Evolutionary conservation across 2,888 invertebrate genomes (phyloP).

Genomic region (Amblyjoppa fuscipennis): DNA sequence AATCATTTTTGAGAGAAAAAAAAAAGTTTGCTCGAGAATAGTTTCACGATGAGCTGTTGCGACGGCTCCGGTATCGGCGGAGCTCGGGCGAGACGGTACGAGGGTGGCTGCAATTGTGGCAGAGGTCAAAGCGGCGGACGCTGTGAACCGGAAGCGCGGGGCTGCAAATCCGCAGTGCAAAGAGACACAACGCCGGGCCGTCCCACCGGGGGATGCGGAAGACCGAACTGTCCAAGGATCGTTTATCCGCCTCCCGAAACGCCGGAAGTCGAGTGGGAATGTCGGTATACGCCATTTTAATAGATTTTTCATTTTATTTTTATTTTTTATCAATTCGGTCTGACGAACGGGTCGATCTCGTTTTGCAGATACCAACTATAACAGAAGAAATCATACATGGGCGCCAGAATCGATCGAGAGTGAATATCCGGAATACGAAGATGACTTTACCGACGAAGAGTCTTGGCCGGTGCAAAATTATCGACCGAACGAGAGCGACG

Average conservation of each 20-base stretch:
- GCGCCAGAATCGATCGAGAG: not conserved
- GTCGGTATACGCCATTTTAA: constrained; percentile 3
- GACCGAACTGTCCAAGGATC: constrained; percentile 33
- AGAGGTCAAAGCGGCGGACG: constrained; percentile 25
- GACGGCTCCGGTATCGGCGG: not conserved
- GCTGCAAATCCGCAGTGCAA: not conserved
- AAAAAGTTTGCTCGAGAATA: not conserved
- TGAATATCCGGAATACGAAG: not conserved
- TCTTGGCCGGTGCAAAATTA: not conserved
- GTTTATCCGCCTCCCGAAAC: constrained; percentile 27
- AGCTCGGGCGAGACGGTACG: constrained; percentile 13
- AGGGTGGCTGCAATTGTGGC: constrained; percentile 31
- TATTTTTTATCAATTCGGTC: not conserved
- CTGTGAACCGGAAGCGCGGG: constrained; percentile 13
- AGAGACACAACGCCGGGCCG: not conserved
- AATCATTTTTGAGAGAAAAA: not conserved
- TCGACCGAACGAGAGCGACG: constrained; percentile 11
- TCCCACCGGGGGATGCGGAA: constrained; percentile 39
- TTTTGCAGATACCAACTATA: constrained; percentile 38
- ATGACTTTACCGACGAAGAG: constrained; percentile 4
- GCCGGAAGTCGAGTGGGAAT: constrained; percentile 41
- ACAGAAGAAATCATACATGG: constrained; percentile 36
- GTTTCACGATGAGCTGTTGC: constrained; percentile 31
- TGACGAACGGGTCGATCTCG: not conserved
- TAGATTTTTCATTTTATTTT: not conserved